phyloP scores from a whole-genome alignment of 2,888 invertebrate genomes.

The Halocaridina rubra region DNA sequence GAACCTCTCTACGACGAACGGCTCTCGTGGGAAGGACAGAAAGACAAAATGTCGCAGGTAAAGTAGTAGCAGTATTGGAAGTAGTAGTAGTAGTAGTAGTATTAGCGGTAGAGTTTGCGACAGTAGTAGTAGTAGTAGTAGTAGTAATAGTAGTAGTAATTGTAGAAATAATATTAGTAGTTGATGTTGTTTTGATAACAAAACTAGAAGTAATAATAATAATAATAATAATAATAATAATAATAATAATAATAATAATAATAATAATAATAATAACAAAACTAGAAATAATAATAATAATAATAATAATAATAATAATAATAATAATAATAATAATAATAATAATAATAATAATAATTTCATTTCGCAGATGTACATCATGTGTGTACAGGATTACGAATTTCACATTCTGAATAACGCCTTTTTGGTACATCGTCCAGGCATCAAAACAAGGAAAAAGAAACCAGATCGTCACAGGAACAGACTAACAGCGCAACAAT shows the following conservation, averaged over 20 bases:
- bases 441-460: not conserved
- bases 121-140: no score
- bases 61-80: no score
- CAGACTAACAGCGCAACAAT: not conserved
- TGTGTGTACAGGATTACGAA: not conserved
- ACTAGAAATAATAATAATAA: not conserved
- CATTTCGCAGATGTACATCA: not conserved
- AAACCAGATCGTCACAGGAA: not conserved
- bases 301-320: not conserved
- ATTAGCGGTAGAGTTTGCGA: no score
- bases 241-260: not conserved
- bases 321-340: not conserved
- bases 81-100: no score
- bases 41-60: constrained; percentile 86
- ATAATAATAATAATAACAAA: no score
- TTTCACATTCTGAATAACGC: constrained; percentile 1
- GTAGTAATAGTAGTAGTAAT: no score
- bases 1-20: constrained; percentile 92
- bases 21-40: constrained; percentile 93
- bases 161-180: no score
- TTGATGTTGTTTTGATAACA: not conserved
- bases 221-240: not conserved
- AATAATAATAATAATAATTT: not conserved
- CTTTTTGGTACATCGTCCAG: not conserved
- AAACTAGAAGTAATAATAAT: not conserved